Evolutionary conservation across 2,888 invertebrate species (phyloP), one percentile per base, ranked within the genome.

Genomic region (Odontocolon sp.): DNA sequence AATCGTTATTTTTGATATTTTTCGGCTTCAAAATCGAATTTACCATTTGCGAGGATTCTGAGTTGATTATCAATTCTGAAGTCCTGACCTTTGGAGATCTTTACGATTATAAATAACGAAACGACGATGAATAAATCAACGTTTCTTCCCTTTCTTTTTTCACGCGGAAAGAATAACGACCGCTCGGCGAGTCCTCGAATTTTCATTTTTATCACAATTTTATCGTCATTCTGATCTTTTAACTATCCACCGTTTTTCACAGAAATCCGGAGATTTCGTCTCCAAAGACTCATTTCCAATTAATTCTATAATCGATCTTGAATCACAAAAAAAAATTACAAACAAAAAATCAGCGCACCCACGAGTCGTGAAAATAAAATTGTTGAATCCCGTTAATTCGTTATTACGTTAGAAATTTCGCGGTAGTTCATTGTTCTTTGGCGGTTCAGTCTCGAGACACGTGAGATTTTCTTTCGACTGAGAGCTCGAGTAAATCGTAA

Each of bases 31-130:
- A 50, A 11, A n/a, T 5, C 11, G 26, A 21, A 71, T 33, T 72
- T 68, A 92, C 92, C 92, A 85, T 91, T 91, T 75, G 88, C 89
- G 47, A 90, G 83, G 56, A 91, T 86, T 31, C 86, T 86, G 50
- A 92, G 83, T 68, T 91, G 91, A 85, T 91, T 91, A 74, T 92
- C 91, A 67, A 92, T 90, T 33, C 85, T 90, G 26, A 92, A 83
- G 64, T 80, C 80, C 52, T 75, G 74, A 6, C 38, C 54, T 28
- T 52, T 5, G 16, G 61, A 28, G n/a, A 71, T 40, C 8, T 8
- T 21, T 18, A 16, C 47, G 31, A 56, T 14, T 14, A 64, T 6
- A 3, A 68, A 54, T 9, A 71, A 9, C 57, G 28, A 52, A 21
- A n/a, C 36, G 14, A 69, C 18, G 5, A 16, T 14, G 33, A 61